These are phyloP conservation scores for Planiliza haematocheilus DNA, from an alignment of 2,113 vertebrate species.

Conservation along the genomic window DNA sequence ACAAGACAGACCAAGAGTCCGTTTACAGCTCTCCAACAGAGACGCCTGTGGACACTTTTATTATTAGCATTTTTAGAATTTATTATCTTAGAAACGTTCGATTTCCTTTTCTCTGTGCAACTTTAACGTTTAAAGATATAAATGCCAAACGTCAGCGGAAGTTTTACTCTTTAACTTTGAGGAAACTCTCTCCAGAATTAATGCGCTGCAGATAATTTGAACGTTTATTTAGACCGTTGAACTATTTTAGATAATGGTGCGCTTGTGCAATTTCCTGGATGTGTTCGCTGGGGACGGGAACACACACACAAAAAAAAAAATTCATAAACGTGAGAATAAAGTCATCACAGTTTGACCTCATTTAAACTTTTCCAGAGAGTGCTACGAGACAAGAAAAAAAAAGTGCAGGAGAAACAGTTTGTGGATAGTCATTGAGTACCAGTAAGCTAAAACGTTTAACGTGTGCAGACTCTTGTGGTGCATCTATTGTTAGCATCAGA, in stretches of 20 bases:
- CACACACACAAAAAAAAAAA: not conserved
- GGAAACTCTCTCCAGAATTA: not conserved
- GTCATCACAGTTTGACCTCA: not conserved
- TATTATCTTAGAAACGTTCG: too few relatives aligned
- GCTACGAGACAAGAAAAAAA: not conserved
- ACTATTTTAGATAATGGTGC: not conserved
- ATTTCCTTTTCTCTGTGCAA: too few relatives aligned
- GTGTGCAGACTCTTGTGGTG: not conserved
- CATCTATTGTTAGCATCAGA: conserved; percentile 23
- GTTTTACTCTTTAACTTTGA: not conserved
- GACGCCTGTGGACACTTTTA: too few relatives aligned
- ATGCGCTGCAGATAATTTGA: not conserved
- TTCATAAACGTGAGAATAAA: not conserved
- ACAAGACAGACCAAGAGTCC: not conserved
- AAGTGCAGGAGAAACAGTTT: not conserved
- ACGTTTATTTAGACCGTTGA: not conserved
- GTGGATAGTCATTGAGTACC: not conserved
- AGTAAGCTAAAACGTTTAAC: not conserved
- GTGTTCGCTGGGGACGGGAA: not conserved
- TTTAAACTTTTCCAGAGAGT: conserved; percentile 12
- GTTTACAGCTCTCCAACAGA: too few relatives aligned
- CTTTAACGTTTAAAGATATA: too few relatives aligned
- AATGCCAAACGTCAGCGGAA: too few relatives aligned
- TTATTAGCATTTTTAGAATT: too few relatives aligned
- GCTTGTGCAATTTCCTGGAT: conserved; percentile 20